Evolutionary conservation across 2,113 vertebrate species (phyloP).

Genomic region (Dasypus novemcinctus): DNA sequence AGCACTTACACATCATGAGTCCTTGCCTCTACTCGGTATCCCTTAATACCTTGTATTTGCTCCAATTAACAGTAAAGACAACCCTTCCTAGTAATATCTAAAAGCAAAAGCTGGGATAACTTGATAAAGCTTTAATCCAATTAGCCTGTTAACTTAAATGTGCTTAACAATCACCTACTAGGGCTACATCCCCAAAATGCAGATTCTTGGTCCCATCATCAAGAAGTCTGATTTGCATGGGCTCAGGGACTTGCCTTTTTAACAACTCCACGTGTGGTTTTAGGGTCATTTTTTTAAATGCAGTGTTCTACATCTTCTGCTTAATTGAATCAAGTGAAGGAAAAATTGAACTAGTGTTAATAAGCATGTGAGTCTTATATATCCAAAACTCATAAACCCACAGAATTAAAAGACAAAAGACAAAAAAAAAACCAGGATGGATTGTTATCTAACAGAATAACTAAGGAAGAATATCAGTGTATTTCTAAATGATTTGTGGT

Average conservation of each 20-base stretch:
- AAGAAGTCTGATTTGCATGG: not conserved
- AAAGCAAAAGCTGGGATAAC: not conserved
- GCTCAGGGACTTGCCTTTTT: not conserved
- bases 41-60: not conserved
- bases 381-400: not conserved
- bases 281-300: not conserved
- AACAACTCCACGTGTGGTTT: not conserved
- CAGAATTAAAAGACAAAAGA: constrained; percentile 22
- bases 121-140: not conserved
- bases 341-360: not conserved
- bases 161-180: not conserved
- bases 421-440: not conserved
- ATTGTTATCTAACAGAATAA: not conserved
- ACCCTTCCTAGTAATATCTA: not conserved
- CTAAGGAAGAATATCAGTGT: not conserved
- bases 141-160: not conserved
- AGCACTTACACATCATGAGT: not conserved
- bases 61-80: not conserved
- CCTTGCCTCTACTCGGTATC: not conserved
- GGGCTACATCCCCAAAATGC: not conserved
- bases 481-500: constrained; percentile 16
- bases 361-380: not conserved
- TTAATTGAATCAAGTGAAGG: not conserved
- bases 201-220: not conserved
- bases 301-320: not conserved